These are phyloP conservation scores for Eleginops maclovinus DNA, from an alignment of 2,113 vertebrate genomes.

Conservation along the genomic window DNA sequence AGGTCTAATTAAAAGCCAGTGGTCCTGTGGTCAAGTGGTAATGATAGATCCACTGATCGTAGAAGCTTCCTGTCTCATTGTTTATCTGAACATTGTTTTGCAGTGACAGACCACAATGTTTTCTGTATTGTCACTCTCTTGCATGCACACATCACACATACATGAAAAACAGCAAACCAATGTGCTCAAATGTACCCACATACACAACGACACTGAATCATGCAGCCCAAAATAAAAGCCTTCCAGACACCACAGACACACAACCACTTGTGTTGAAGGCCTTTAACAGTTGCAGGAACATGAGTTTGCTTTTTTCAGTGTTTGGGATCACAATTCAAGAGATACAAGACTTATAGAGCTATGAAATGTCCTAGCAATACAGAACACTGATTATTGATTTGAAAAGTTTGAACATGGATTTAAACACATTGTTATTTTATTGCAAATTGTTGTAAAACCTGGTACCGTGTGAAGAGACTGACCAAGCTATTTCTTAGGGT, in stretches of 20 bases:
- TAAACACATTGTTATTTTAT: neutral
- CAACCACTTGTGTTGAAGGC: conserved; percentile 23
- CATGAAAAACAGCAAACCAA: conserved; percentile 37
- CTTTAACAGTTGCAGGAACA: conserved; percentile 6
- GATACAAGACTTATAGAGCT: neutral
- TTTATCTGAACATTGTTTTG: conserved; percentile 64
- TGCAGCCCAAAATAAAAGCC: conserved; percentile 50
- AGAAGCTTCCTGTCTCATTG: conserved; percentile 62
- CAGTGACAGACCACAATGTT: conserved; percentile 34
- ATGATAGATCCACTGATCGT: conserved; percentile 30
- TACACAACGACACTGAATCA: conserved; percentile 45
- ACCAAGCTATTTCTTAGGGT: neutral
- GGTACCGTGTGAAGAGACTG: neutral
- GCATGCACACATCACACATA: conserved; percentile 8
- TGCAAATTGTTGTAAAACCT: neutral
- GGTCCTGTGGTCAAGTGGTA: conserved; percentile 50
- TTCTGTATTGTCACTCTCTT: conserved; percentile 61
- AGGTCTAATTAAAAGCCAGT: conserved; percentile 53
- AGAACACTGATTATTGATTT: neutral
- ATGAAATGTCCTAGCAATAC: neutral
- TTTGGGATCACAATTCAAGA: neutral
- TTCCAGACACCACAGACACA: conserved; percentile 41
- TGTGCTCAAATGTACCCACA: conserved; percentile 24
- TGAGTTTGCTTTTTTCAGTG: conserved; percentile 38
- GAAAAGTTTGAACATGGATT: neutral